Conservation (phyloP, 2,113 vertebrate genomes). For the Mormoops blainvillei region DNA sequence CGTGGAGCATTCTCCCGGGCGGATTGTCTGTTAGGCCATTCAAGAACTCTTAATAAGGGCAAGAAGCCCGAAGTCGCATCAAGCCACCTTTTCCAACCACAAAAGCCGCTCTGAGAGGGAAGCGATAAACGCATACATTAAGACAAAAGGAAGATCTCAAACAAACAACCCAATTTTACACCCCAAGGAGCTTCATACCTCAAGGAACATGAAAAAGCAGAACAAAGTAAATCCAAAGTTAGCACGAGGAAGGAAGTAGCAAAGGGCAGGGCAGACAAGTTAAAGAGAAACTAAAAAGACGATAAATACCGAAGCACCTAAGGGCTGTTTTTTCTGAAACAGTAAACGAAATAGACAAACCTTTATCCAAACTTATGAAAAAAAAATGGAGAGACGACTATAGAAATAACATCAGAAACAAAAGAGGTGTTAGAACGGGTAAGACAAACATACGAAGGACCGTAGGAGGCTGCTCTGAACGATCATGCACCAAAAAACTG, state of each 20-base stretch:
- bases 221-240: background rate
- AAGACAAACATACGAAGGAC: too few relatives aligned
- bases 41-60: background rate
- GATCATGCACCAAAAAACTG: background rate
- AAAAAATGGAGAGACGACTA: background rate
- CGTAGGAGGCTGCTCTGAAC: background rate
- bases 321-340: background rate
- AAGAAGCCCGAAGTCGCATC: background rate
- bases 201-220: background rate
- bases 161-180: background rate
- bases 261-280: background rate
- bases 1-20: accelerated
- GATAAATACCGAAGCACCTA: background rate
- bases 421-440: background rate
- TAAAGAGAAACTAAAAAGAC: background rate
- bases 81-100: background rate
- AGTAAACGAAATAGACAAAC: background rate
- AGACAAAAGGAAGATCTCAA: background rate
- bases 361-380: background rate
- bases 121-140: background rate
- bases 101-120: background rate
- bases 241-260: background rate
- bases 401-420: background rate
- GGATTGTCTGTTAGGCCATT: accelerated
- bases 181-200: background rate